Evolutionary conservation across 1,140 invertebrate species (phyloP).

Genomic region (Neuroterus valhalla): DNA sequence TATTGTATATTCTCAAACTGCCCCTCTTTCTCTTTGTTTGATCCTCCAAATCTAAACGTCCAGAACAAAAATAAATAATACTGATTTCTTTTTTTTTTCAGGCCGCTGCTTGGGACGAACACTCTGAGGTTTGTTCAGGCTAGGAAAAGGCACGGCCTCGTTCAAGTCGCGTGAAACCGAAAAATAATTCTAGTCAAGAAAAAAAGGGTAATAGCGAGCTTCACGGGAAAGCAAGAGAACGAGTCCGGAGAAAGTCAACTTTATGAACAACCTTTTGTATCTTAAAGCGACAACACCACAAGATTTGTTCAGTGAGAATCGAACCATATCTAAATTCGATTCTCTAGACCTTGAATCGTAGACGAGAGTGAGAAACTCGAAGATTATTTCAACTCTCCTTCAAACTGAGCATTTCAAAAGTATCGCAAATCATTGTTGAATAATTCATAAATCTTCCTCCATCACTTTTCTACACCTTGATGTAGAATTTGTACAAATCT

Average conservation of each 20-base stretch:
- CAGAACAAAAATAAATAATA: not conserved
- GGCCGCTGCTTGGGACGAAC: slow-evolving; percentile 89
- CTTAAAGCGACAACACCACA: not conserved
- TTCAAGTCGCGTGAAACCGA: slow-evolving; percentile 44
- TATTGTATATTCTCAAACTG: too few relatives aligned
- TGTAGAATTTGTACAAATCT: not conserved
- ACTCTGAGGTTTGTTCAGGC: slow-evolving; percentile 87
- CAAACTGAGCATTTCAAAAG: not conserved
- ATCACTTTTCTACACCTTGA: not conserved
- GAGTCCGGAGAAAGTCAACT: slow-evolving; percentile 6
- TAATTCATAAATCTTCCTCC: not conserved
- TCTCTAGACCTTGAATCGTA: too few relatives aligned
- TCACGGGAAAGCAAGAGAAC: slow-evolving; percentile 1
- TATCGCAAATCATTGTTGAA: not conserved
- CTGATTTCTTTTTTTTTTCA: slow-evolving; percentile 67
- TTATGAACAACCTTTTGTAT: not conserved
- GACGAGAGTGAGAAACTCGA: too few relatives aligned
- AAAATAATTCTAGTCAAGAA: slow-evolving; percentile 73
- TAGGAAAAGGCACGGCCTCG: slow-evolving; percentile 69
- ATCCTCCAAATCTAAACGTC: too few relatives aligned
- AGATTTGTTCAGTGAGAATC: too few relatives aligned
- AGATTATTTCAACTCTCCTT: not conserved
- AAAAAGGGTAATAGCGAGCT: slow-evolving; percentile 45
- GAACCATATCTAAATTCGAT: too few relatives aligned
- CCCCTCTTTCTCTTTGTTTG: too few relatives aligned